phyloP scores from a whole-genome alignment of 2,113 vertebrate species.

The Calidris pugnax region DNA sequence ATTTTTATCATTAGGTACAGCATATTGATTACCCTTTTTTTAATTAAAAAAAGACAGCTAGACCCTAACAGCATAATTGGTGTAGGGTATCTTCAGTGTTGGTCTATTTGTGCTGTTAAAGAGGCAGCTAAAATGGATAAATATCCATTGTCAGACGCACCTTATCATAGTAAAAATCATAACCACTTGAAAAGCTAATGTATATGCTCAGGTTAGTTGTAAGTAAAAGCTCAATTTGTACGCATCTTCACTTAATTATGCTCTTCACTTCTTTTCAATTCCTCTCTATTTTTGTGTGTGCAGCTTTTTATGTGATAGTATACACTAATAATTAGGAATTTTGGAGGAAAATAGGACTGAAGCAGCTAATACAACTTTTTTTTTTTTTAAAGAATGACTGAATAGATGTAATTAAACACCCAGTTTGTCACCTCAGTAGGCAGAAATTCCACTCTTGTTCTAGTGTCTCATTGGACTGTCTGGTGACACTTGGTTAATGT shows the following conservation, averaged over 20 bases:
- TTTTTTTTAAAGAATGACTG: neutral
- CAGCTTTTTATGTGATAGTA: neutral
- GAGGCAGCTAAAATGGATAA: neutral
- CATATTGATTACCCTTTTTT: neutral
- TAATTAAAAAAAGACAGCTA: neutral
- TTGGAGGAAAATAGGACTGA: accelerated
- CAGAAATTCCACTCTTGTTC: neutral
- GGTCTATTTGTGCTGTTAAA: neutral
- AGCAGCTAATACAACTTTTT: neutral
- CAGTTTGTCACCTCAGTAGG: neutral
- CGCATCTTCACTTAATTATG: neutral
- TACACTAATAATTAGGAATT: neutral
- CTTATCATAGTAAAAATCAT: neutral
- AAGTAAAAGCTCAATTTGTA: neutral
- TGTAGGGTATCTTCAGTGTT: neutral
- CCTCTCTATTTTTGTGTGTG: neutral
- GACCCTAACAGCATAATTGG: neutral
- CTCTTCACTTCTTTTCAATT: neutral
- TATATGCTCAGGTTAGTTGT: neutral
- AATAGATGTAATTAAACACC: neutral
- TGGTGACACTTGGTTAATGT: neutral
- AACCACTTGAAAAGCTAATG: neutral
- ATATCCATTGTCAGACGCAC: neutral
- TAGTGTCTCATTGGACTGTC: neutral
- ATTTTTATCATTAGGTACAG: neutral